Percentiles rank a stretch among this genome's conserved stretches.
These are phyloP conservation scores for Athalia circularis DNA, from an alignment of 2,888 invertebrate genomes.

Conservation along the genomic window DNA sequence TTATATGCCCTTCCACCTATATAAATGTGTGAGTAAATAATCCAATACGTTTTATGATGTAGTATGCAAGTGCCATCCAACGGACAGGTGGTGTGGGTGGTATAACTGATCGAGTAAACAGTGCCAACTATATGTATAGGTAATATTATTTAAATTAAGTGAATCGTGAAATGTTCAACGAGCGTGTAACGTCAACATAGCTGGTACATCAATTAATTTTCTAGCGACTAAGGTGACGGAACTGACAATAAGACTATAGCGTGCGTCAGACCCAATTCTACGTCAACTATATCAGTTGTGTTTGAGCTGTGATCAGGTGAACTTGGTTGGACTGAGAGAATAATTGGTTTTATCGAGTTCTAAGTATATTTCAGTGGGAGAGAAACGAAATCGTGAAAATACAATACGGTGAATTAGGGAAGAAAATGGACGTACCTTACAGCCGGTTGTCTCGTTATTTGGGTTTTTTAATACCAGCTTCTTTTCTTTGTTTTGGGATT, in stretches of 20 bases:
- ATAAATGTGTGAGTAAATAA: background rate
- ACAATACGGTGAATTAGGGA: background rate
- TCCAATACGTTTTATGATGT: background rate
- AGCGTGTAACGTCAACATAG: too few relatives aligned
- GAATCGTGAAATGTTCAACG: too few relatives aligned
- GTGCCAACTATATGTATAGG: background rate
- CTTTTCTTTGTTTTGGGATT: too few relatives aligned
- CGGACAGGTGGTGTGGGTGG: background rate
- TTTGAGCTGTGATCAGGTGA: too few relatives aligned
- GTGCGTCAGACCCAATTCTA: slow-evolving; percentile 4
- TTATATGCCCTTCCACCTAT: background rate
- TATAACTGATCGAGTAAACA: slow-evolving; percentile 21
- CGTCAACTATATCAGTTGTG: too few relatives aligned
- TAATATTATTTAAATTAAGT: too few relatives aligned
- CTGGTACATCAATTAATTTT: too few relatives aligned
- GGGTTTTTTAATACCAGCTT: background rate
- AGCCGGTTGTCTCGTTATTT: background rate
- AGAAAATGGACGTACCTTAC: background rate
- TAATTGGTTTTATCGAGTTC: too few relatives aligned
- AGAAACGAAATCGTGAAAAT: too few relatives aligned
- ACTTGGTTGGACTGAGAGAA: too few relatives aligned
- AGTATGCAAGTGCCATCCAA: background rate
- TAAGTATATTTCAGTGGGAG: too few relatives aligned
- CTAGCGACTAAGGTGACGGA: background rate
- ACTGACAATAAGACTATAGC: slow-evolving; percentile 7